phyloP scores from a whole-genome alignment of 2,888 invertebrate species.

The Epistrophe grossulariae region DNA sequence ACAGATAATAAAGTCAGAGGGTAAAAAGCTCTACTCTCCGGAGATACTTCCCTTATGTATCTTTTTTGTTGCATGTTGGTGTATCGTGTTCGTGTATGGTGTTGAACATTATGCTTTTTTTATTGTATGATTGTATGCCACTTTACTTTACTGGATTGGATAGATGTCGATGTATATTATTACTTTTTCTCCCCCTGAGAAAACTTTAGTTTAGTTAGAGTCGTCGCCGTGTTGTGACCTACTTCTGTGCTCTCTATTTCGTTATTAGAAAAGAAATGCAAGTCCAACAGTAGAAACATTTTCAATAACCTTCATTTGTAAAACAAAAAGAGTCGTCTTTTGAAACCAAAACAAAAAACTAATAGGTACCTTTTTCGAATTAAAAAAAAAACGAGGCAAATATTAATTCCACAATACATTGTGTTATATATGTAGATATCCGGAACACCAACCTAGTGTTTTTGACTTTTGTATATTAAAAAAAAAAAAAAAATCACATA shows the following conservation, averaged over 20 bases:
- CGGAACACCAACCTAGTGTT: not conserved
- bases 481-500: not conserved
- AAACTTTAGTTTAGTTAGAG: constrained; percentile 69
- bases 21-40: constrained; percentile 57
- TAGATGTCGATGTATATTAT: constrained; percentile 34
- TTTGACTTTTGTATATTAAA: not conserved
- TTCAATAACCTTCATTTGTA: constrained; percentile 3
- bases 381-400: not conserved
- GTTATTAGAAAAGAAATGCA: constrained; percentile 48
- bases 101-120: not conserved
- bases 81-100: not conserved
- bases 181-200: constrained; percentile 57
- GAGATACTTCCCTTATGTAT: constrained; percentile 46
- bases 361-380: not conserved
- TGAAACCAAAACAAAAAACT: not conserved
- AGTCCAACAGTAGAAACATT: constrained; percentile 12
- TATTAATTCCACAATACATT: not conserved
- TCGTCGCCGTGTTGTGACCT: constrained; percentile 72
- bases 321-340: constrained; percentile 1
- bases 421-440: not conserved
- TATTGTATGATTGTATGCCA: constrained; percentile 45
- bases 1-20: constrained; percentile 30
- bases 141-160: constrained; percentile 21
- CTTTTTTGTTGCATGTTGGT: not conserved
- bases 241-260: constrained; percentile 61